phyloP scores from a whole-genome alignment of 2,888 invertebrate species.

The Stenodema calcarata region DNA sequence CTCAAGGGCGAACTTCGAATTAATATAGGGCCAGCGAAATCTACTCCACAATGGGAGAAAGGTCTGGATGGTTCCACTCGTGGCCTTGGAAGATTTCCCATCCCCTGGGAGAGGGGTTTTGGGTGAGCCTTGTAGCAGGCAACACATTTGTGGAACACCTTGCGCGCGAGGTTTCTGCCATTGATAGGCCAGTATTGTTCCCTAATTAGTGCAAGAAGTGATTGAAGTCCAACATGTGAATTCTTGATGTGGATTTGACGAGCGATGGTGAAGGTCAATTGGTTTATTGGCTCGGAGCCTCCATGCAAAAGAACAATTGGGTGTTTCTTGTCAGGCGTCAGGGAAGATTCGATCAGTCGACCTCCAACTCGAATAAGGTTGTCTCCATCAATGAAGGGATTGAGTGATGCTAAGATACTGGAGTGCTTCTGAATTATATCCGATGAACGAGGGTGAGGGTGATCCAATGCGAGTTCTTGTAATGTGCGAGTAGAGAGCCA shows the following conservation, averaged over 20 bases:
- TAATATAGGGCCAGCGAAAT: background rate
- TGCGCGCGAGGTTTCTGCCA: conserved; percentile 53
- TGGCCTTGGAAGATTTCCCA: conserved; percentile 58
- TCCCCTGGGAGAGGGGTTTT: conserved; percentile 51
- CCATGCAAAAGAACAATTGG: conserved; percentile 4
- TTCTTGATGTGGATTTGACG: conserved; percentile 46
- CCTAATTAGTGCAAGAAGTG: conserved; percentile 53
- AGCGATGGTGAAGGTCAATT: background rate
- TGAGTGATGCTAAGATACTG: background rate
- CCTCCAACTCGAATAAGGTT: too few species aligned
- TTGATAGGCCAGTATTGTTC: conserved; percentile 56
- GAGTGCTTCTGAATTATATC: too few species aligned
- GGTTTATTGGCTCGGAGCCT: background rate
- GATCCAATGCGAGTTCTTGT: background rate
- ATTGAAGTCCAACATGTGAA: conserved; percentile 55
- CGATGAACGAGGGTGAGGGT: background rate
- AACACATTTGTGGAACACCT: conserved; percentile 54
- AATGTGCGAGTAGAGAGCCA: too few species aligned
- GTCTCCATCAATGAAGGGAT: background rate
- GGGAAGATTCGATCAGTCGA: background rate
- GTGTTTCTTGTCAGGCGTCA: background rate
- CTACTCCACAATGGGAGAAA: conserved; percentile 19
- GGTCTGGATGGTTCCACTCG: conserved; percentile 55
- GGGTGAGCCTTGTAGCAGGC: conserved; percentile 38
- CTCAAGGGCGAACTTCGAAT: background rate